A percentile compares a stretch with the other conserved stretches of the same genome.
Conservation (phyloP, 2,797 vertebrate genomes). For the Astyanax mexicanus region DNA sequence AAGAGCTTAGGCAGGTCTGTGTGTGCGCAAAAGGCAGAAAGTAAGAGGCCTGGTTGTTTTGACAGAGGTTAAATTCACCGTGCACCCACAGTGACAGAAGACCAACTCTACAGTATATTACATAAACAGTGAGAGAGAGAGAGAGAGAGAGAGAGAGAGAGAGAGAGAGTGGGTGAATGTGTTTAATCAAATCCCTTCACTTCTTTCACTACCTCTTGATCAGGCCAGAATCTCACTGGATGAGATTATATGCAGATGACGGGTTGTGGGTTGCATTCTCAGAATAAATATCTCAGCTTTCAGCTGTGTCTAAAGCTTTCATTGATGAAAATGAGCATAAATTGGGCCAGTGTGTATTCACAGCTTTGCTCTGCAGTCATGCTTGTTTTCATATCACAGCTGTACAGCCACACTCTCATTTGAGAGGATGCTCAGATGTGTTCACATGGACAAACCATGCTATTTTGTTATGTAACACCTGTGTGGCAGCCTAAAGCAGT, state of each 20-base stretch:
- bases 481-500: not conserved
- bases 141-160: too few species aligned
- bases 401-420: not conserved
- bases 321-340: not conserved
- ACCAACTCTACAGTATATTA: slow-evolving; percentile 14
- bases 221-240: not conserved
- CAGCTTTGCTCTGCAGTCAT: slow-evolving; percentile 1
- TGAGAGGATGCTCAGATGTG: not conserved
- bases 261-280: not conserved
- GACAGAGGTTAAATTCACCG: slow-evolving; percentile 29
- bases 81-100: not conserved
- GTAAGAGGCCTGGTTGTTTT: slow-evolving; percentile 18
- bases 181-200: slow-evolving; percentile 4
- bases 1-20: not conserved
- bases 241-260: slow-evolving; percentile 5
- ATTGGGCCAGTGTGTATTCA: not conserved
- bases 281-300: slow-evolving; percentile 7
- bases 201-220: not conserved
- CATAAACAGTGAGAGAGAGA: slow-evolving; percentile 15
- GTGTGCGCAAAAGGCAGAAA: not conserved
- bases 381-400: not conserved
- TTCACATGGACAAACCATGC: not conserved
- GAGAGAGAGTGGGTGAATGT: not conserved
- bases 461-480: slow-evolving; percentile 11
- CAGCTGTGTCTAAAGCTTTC: not conserved